phyloP scores from a whole-genome alignment of 2,888 invertebrate species.

The Nasonovia ribisnigri region DNA sequence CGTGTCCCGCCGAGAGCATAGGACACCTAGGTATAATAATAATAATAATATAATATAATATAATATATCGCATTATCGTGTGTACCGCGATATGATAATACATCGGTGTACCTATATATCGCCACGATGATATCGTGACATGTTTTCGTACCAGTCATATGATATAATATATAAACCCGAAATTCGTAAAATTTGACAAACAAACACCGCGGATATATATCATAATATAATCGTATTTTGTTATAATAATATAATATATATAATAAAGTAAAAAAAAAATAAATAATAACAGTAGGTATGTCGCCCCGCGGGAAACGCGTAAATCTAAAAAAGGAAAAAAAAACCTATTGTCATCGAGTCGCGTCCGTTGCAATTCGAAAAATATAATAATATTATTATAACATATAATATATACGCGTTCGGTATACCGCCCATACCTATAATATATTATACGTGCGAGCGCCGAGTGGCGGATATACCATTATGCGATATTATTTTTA shows the following conservation, averaged over 20 bases:
- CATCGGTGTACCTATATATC: too few relatives aligned
- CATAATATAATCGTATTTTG: not conserved
- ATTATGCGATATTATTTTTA: slow-evolving; percentile 24
- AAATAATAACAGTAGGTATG: not conserved
- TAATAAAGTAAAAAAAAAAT: not conserved
- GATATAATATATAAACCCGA: not conserved
- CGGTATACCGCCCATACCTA: not conserved
- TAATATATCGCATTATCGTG: not conserved
- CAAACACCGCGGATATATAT: not conserved
- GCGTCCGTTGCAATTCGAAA: not conserved
- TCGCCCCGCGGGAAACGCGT: not conserved
- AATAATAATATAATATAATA: not conserved
- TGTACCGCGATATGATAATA: not conserved
- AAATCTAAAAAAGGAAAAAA: not conserved
- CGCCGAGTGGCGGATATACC: not conserved
- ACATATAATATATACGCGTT: not conserved
- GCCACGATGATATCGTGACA: not conserved
- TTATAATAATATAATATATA: too few relatives aligned
- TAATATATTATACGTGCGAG: not conserved
- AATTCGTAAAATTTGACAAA: not conserved
- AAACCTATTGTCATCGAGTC: slow-evolving; percentile 3
- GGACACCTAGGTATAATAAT: not conserved
- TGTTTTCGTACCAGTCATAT: not conserved
- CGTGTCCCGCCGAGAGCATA: not conserved
- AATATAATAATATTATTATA: slow-evolving; percentile 1